phyloP scores from a whole-genome alignment of 2,888 invertebrate genomes.

The Ischnus inquisitorius region DNA sequence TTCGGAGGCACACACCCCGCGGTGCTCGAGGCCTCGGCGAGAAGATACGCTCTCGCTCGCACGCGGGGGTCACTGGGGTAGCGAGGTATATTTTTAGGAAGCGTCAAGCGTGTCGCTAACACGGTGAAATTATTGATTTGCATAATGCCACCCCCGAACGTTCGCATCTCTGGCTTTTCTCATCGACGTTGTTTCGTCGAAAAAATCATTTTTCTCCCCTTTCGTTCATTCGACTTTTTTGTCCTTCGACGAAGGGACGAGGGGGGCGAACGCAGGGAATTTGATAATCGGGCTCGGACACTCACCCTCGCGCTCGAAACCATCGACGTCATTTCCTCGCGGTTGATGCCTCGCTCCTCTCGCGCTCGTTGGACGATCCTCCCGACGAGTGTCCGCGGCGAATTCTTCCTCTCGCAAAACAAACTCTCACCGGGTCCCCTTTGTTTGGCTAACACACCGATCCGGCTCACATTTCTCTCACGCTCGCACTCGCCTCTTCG shows the following conservation, averaged over 20 bases:
- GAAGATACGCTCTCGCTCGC: conserved; percentile 7
- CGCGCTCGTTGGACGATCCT: neutral
- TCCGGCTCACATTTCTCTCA: conserved; percentile 63
- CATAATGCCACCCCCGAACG: conserved; percentile 66
- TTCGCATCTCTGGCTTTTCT: conserved; percentile 1
- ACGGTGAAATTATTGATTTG: conserved; percentile 73
- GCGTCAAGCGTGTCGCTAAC: conserved; percentile 61
- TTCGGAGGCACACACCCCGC: neutral
- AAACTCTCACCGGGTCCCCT: conserved; percentile 50
- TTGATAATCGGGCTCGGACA: neutral
- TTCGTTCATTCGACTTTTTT: too few species aligned
- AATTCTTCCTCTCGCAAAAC: conserved; percentile 30
- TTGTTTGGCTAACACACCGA: conserved; percentile 14
- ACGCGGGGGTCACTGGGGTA: conserved; percentile 58
- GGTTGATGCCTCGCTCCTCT: conserved; percentile 22
- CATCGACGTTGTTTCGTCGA: neutral
- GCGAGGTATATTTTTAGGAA: conserved; percentile 62
- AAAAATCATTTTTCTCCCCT: neutral
- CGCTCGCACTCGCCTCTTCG: conserved; percentile 2
- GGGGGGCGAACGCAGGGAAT: neutral
- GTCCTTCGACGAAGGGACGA: too few species aligned
- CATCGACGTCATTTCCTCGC: conserved; percentile 50
- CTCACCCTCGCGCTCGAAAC: conserved; percentile 61
- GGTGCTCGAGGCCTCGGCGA: neutral
- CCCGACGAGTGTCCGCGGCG: too few species aligned